Base-by-base conservation (phyloP, 2,113 vertebrate genomes). In the Rhinoptilus africanus region DNA sequence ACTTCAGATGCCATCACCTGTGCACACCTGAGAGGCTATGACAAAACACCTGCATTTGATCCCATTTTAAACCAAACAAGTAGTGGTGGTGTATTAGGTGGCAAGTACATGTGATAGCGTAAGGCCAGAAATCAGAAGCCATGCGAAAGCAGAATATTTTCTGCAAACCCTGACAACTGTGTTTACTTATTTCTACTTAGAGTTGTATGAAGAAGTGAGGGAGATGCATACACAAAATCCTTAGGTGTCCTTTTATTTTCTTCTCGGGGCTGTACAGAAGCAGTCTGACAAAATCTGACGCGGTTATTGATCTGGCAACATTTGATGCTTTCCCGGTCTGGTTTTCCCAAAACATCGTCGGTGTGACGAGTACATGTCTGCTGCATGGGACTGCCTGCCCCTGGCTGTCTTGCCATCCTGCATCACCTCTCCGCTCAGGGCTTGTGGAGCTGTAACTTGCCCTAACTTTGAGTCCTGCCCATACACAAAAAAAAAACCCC, bases 401-500 rank as follows among this genome's bases (percentile, higher is more conserved):
- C 24, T 45, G 45, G 7, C 16, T 71, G 3, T 11, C 47, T 24
- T 17, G 13, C 23, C 26, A 8, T 21, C 22, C 51, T 7, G 17
- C 35, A 60, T 34, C 54, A 24, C 45, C 59, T 22, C 20, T 10
- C 53, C 91, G 22, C 45, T 53, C 71, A 10, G 27, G 34, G 26
- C 13, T 26, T 13, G n/a, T 3, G 20, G 24, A 62, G 19, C 54
- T 47, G 10, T 13, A 26, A 37, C 10, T 45, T 30, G 15, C 43
- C 35, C 69, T 23, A 3, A 27, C 34, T 34, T 0, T 0, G 13
- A 39, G 15, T 13, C 51, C 18, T 72, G 26, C 15, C n/a, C 17
- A 4, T 6, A 14, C 3, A 15, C 4, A 22, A 13, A 8, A 16
- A 72, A 37, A 69, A 32, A 0, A 10, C 1, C 12, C 20, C 30